Percentiles rank a stretch among this genome's conserved stretches.
Evolutionary conservation across 2,113 vertebrate genomes (phyloP).

Genomic region (Sapajus apella): DNA sequence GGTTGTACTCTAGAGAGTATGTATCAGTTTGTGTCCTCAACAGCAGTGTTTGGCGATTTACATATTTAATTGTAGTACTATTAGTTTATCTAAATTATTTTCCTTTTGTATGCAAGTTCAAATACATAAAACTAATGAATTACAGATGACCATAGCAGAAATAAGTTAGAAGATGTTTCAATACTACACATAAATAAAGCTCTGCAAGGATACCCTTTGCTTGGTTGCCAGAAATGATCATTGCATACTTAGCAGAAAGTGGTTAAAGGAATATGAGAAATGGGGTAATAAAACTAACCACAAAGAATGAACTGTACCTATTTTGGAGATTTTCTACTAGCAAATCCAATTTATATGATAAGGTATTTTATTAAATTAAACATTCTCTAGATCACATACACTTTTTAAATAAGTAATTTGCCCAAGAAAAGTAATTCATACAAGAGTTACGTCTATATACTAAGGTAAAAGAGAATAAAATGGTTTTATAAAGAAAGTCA

Average conservation of each 20-base stretch:
- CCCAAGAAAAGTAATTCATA: not conserved
- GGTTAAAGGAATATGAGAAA: not conserved
- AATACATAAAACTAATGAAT: not conserved
- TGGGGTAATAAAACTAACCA: not conserved
- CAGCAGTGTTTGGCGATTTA: not conserved
- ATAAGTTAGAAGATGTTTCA: not conserved
- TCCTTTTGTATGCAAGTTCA: not conserved
- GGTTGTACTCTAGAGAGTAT: not conserved
- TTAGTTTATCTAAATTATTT: not conserved
- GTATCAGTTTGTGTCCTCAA: not conserved
- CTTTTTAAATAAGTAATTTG: not conserved
- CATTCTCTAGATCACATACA: not conserved
- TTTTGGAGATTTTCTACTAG: not conserved
- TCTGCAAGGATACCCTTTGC: not conserved
- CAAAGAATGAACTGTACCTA: not conserved
- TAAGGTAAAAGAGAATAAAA: not conserved
- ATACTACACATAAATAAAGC: not conserved
- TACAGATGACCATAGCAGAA: not conserved
- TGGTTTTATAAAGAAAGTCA: constrained; percentile 38
- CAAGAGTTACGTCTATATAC: not conserved
- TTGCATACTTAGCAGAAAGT: not conserved
- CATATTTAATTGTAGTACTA: not conserved
- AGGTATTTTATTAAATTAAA: not conserved
- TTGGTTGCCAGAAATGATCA: not conserved
- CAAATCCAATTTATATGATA: not conserved